Conservation (phyloP, 1,140 invertebrate genomes). For the Mesaphorura yosii region DNA sequence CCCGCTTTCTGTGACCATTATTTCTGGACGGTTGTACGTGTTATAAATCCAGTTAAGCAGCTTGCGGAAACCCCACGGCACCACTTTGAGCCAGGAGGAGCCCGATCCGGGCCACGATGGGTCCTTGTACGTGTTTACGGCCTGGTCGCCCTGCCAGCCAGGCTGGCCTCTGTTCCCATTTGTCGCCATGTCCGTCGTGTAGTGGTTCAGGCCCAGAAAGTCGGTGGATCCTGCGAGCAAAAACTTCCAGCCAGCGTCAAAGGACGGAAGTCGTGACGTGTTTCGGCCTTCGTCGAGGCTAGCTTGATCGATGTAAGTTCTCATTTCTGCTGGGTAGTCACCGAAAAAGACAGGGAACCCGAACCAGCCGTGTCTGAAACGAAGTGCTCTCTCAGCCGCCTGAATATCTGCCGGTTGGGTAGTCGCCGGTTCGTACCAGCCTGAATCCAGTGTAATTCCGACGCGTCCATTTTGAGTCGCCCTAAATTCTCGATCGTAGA, state of each 20-base stretch:
- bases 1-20: conserved; percentile 62
- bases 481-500: conserved; percentile 21
- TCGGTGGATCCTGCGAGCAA: too few species aligned
- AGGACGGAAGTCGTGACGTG: neutral
- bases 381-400: conserved; percentile 4
- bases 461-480: conserved; percentile 12
- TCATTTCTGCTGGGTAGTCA: too few species aligned
- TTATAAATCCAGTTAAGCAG: conserved; percentile 50
- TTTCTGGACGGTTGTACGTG: conserved; percentile 47
- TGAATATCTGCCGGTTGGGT: neutral
- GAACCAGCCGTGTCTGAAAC: too few species aligned
- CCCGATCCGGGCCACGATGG: conserved; percentile 6
- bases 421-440: conserved; percentile 17
- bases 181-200: conserved; percentile 12
- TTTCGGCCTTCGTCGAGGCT: neutral
- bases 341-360: too few species aligned
- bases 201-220: conserved; percentile 23
- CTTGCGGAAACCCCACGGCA: conserved; percentile 54
- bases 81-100: conserved; percentile 17
- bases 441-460: conserved; percentile 20
- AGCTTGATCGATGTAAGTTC: neutral
- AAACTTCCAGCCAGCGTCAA: conserved; percentile 45
- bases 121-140: conserved; percentile 1
- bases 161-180: neutral
- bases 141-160: conserved; percentile 11